phyloP scores from a whole-genome alignment of 1,140 invertebrate genomes.

The Carposina sasakii region DNA sequence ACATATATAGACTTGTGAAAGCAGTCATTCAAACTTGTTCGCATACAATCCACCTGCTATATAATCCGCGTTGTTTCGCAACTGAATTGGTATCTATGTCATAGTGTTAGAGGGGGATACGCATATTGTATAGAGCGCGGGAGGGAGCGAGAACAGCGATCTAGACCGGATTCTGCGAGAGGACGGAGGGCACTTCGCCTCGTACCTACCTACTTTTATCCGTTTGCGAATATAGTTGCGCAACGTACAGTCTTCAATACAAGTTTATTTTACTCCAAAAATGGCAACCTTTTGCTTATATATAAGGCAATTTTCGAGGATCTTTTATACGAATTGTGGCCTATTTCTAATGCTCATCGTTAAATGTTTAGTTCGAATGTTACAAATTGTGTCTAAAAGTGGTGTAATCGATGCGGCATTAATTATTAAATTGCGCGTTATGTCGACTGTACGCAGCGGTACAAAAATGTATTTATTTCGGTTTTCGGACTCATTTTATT shows the following conservation, averaged over 20 bases:
- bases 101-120: conserved; percentile 41
- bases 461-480: conserved; percentile 23
- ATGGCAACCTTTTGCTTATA: too few species aligned
- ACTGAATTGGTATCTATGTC: conserved; percentile 65
- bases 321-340: too few species aligned
- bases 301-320: too few species aligned
- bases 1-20: conserved; percentile 55
- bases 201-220: conserved; percentile 58
- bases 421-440: conserved; percentile 41
- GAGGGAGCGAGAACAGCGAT: conserved; percentile 38
- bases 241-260: conserved; percentile 59
- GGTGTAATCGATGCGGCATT: conserved; percentile 29
- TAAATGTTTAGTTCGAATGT: conserved; percentile 13
- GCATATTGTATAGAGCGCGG: conserved; percentile 6
- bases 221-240: conserved; percentile 69
- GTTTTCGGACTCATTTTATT: conserved; percentile 16
- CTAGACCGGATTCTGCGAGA: conserved; percentile 56
- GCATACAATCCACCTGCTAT: conserved; percentile 69
- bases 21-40: conserved; percentile 67
- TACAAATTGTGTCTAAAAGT: conserved; percentile 25
- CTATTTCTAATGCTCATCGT: conserved; percentile 10
- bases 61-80: conserved; percentile 71
- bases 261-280: conserved; percentile 37
- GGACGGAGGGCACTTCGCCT: conserved; percentile 53
- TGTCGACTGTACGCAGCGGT: conserved; percentile 45